Evolutionary conservation across 1,140 invertebrate species (phyloP).

Genomic region (Heliconius congener): DNA sequence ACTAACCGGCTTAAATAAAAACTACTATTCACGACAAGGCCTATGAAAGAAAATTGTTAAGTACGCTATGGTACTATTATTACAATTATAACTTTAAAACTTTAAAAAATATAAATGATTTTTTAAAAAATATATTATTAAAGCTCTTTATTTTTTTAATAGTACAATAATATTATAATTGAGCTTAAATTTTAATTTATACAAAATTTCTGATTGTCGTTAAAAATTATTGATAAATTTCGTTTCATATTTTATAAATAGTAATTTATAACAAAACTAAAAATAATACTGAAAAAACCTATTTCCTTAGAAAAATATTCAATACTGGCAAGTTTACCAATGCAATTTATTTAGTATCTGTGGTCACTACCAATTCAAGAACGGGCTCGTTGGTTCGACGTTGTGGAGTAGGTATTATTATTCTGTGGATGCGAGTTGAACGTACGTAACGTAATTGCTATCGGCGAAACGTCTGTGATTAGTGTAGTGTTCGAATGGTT

Average conservation of each 20-base stretch:
- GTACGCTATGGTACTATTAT: neutral
- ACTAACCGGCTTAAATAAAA: neutral
- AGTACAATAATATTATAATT: too few relatives aligned
- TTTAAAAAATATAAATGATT: too few relatives aligned
- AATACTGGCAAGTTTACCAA: neutral
- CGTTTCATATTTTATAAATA: too few relatives aligned
- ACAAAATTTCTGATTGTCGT: too few relatives aligned
- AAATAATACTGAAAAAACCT: neutral
- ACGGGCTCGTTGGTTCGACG: slow-evolving; percentile 4
- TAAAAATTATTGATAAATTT: too few relatives aligned
- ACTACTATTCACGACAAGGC: neutral
- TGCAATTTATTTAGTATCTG: slow-evolving; percentile 8
- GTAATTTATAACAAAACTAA: neutral
- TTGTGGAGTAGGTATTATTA: slow-evolving; percentile 13
- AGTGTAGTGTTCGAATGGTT: slow-evolving; percentile 42
- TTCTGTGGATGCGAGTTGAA: slow-evolving; percentile 21
- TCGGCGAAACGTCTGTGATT: slow-evolving; percentile 63
- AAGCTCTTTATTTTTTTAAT: too few relatives aligned
- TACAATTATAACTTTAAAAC: too few relatives aligned
- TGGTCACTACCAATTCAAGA: slow-evolving; percentile 18
- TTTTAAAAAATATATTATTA: too few relatives aligned
- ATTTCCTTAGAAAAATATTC: neutral
- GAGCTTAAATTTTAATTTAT: neutral
- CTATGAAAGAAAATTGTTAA: neutral
- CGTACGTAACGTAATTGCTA: slow-evolving; percentile 51